Conservation (phyloP, 2,888 invertebrate genomes). For the Caenorhabditis plicata region DNA sequence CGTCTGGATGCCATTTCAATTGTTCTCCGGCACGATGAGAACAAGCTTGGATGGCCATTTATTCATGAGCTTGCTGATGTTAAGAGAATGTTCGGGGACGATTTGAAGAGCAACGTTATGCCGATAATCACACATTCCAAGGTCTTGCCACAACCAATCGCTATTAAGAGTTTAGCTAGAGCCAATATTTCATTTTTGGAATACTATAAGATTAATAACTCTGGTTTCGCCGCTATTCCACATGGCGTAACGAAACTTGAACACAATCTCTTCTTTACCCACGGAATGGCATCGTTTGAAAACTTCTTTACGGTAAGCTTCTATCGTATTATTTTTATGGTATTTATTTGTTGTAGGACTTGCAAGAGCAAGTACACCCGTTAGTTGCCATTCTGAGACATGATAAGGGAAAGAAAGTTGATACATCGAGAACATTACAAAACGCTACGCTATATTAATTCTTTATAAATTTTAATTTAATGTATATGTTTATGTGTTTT, state of each 20-base stretch:
- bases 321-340: background rate
- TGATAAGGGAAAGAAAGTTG: constrained; percentile 24
- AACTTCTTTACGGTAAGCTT: constrained; percentile 42
- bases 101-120: constrained; percentile 56
- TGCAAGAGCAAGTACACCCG: constrained; percentile 53
- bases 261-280: constrained; percentile 54
- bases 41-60: constrained; percentile 53
- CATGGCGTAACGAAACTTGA: constrained; percentile 44
- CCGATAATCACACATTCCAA: constrained; percentile 57
- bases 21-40: constrained; percentile 49
- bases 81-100: constrained; percentile 58
- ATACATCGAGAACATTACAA: constrained; percentile 13
- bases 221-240: constrained; percentile 45
- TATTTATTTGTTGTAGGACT: constrained; percentile 29
- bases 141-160: constrained; percentile 56
- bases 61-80: constrained; percentile 55
- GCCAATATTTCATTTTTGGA: constrained; percentile 58
- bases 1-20: constrained; percentile 58
- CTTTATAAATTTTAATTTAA: too few relatives aligned
- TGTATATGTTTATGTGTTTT: too few relatives aligned
- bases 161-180: constrained; percentile 48
- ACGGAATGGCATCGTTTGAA: constrained; percentile 51
- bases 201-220: constrained; percentile 60
- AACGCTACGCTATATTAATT: too few relatives aligned
- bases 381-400: constrained; percentile 51